These are phyloP conservation scores for Acanthurus lineatus DNA, from an alignment of 2,797 vertebrate species.

Conservation along the genomic window DNA sequence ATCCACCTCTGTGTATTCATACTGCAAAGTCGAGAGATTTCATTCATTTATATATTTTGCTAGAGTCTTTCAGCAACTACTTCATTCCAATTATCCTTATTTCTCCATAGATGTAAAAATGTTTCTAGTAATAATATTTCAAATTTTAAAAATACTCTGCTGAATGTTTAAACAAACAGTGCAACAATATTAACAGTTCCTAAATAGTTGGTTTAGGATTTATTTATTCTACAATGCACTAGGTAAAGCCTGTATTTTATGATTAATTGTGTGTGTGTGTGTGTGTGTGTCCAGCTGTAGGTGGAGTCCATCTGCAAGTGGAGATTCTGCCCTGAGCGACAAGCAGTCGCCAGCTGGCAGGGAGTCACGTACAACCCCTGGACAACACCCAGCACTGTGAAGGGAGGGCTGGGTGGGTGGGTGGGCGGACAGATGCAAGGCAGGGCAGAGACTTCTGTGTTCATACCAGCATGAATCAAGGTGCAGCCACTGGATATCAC, in stretches of 20 bases:
- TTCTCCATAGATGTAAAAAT: constrained; percentile 8
- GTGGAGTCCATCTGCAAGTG: constrained; percentile 59
- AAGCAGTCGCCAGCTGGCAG: constrained; percentile 58
- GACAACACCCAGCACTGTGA: constrained; percentile 34
- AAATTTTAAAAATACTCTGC: no score
- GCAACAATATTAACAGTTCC: constrained; percentile 4
- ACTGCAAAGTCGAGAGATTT: constrained; percentile 1
- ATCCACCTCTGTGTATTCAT: constrained; percentile 3
- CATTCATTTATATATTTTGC: constrained; percentile 12
- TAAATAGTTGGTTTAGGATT: neutral
- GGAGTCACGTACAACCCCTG: constrained; percentile 36
- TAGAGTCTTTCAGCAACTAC: constrained; percentile 10
- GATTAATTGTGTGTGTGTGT: constrained; percentile 50
- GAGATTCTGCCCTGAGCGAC: constrained; percentile 52
- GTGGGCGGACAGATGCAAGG: constrained; percentile 53
- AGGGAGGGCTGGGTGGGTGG: constrained; percentile 22
- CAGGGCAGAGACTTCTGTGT: constrained; percentile 54
- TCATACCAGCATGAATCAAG: constrained; percentile 48
- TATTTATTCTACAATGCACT: constrained; percentile 11
- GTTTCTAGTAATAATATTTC: neutral
- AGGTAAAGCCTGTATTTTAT: constrained; percentile 28
- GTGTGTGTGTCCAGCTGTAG: constrained; percentile 32
- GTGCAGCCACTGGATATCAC: constrained; percentile 24
- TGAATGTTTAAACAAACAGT: constrained; percentile 3
- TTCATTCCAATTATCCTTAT: constrained; percentile 2